Evolutionary conservation across 2,113 vertebrate genomes (phyloP).

Genomic region (Scolopax mira): DNA sequence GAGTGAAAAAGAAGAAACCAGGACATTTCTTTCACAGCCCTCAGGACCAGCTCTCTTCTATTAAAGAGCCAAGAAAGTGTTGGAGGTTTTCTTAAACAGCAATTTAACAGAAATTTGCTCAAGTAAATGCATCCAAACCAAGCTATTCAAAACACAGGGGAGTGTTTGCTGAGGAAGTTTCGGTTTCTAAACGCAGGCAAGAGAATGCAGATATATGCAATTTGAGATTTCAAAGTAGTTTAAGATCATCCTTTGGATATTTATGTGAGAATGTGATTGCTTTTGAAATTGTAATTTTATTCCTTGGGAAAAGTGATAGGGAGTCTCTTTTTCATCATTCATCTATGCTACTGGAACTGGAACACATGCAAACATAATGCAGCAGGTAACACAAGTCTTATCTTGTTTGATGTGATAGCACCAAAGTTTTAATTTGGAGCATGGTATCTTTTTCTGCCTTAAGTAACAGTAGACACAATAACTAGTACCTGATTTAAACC

Average conservation of each 20-base stretch:
- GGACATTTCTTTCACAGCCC: background rate
- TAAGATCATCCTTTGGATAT: background rate
- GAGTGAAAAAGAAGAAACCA: background rate
- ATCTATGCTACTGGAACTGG: background rate
- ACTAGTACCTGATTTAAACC: background rate
- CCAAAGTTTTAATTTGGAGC: background rate
- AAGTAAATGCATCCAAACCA: constrained; percentile 31
- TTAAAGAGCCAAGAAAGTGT: background rate
- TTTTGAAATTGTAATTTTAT: constrained; percentile 45
- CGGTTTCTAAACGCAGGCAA: background rate
- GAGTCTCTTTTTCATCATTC: background rate
- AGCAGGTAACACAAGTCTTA: constrained; percentile 7
- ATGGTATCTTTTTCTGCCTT: background rate
- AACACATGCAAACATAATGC: background rate
- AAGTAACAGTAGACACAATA: background rate
- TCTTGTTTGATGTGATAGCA: background rate
- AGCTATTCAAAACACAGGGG: constrained; percentile 5
- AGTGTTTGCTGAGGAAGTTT: constrained; percentile 3
- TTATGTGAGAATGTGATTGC: background rate
- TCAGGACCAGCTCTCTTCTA: background rate
- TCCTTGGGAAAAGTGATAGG: constrained; percentile 37
- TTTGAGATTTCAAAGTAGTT: background rate
- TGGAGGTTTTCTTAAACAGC: background rate
- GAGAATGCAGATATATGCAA: background rate
- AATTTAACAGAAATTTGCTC: constrained; percentile 28